Conservation (phyloP, 2,888 invertebrate species). For the Melanophora roralis region DNA sequence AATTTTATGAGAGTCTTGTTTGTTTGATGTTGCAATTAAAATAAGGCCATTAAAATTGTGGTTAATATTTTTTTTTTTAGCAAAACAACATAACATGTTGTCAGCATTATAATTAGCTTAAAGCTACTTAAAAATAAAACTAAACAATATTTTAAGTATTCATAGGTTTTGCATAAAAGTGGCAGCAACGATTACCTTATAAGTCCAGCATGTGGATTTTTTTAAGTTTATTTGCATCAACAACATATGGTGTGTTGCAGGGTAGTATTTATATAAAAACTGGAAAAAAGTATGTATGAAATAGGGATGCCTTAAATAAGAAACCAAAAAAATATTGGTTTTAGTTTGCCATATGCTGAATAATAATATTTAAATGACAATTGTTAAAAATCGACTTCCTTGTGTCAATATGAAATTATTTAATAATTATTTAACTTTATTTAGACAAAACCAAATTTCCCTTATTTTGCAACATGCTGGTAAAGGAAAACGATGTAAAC, state of each 20-base stretch:
- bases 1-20: constrained; percentile 59
- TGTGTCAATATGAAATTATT: neutral
- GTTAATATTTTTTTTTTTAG: constrained; percentile 31
- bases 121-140: constrained; percentile 26
- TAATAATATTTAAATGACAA: neutral
- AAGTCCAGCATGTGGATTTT: constrained; percentile 41
- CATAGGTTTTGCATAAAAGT: neutral
- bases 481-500: too few relatives aligned
- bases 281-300: too few relatives aligned
- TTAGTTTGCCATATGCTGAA: constrained; percentile 28
- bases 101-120: constrained; percentile 51
- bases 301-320: neutral
- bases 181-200: constrained; percentile 27
- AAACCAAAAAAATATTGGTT: neutral
- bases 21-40: constrained; percentile 63
- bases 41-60: constrained; percentile 59
- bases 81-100: constrained; percentile 45
- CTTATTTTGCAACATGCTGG: too few relatives aligned
- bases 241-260: constrained; percentile 48
- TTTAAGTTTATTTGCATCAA: constrained; percentile 22
- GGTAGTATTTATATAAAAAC: constrained; percentile 27
- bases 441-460: too few relatives aligned
- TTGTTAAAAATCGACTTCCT: neutral
- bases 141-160: constrained; percentile 20
- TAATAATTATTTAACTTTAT: too few relatives aligned